These are phyloP conservation scores for Tympanoctomys barrerae DNA, from an alignment of 2,797 vertebrate genomes.

Conservation along the genomic window DNA sequence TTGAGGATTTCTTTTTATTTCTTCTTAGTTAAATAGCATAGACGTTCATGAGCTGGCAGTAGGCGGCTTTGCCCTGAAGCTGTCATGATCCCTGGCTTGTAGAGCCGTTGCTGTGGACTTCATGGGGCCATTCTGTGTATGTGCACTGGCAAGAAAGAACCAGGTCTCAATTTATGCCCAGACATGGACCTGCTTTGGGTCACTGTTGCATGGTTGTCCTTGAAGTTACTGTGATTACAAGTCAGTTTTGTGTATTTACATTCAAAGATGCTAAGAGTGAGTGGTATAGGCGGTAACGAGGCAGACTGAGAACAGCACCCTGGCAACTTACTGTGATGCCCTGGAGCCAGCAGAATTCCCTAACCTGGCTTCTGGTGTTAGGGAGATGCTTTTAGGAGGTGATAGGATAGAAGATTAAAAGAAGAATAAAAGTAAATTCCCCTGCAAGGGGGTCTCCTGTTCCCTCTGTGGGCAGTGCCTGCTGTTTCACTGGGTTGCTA, in stretches of 20 bases:
- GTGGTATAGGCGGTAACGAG: not conserved
- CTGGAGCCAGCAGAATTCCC: not conserved
- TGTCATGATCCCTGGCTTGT: not conserved
- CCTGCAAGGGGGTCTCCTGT: not conserved
- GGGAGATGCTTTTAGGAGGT: not conserved
- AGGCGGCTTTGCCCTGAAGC: not conserved
- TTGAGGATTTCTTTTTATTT: not conserved
- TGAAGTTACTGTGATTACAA: not conserved
- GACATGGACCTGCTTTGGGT: not conserved
- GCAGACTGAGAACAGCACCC: not conserved
- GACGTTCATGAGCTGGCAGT: not conserved
- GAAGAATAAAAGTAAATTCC: not conserved
- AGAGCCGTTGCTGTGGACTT: too few relatives aligned
- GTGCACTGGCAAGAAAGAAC: accelerated
- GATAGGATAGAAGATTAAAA: not conserved
- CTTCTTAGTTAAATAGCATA: not conserved
- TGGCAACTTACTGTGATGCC: not conserved
- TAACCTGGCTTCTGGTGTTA: not conserved
- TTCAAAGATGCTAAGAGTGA: not conserved
- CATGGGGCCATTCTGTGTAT: not conserved
- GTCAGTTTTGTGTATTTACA: not conserved
- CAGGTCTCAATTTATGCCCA: not conserved
- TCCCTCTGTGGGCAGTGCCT: not conserved
- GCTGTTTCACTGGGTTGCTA: not conserved
- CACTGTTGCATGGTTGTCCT: not conserved